These are phyloP conservation scores for Brachyptera risi DNA, from an alignment of 2,888 invertebrate species.

Conservation along the genomic window DNA sequence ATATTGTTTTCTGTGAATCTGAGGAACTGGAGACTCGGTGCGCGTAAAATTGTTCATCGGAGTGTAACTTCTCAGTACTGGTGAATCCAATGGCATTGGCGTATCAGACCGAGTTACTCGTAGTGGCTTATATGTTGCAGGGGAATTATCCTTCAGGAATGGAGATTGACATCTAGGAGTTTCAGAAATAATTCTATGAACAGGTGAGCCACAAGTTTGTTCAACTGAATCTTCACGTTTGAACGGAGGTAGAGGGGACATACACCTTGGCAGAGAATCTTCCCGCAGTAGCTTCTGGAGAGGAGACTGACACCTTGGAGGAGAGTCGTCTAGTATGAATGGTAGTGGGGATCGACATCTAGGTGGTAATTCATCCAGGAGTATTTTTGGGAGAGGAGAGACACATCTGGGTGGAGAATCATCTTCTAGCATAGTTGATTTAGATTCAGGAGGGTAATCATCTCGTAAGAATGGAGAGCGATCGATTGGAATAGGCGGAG, in stretches of 20 bases:
- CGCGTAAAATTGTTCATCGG: not conserved
- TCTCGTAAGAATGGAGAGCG: too few species aligned
- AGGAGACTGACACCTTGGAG: not conserved
- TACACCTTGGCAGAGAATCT: not conserved
- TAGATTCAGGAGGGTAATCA: too few species aligned
- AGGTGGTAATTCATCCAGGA: too few species aligned
- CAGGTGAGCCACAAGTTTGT: not conserved
- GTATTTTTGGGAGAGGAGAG: too few species aligned
- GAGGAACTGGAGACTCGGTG: conserved; percentile 5
- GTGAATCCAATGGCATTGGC: too few species aligned
- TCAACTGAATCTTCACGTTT: not conserved
- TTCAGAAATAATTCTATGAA: not conserved
- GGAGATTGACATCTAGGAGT: not conserved
- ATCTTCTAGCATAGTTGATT: too few species aligned
- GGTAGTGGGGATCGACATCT: too few species aligned
- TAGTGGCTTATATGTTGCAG: too few species aligned
- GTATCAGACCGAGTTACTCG: too few species aligned
- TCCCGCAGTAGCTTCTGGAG: not conserved
- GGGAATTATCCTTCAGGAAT: not conserved
- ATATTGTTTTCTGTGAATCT: conserved; percentile 15
- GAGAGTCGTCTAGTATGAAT: too few species aligned
- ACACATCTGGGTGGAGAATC: too few species aligned
- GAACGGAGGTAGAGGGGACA: conserved; percentile 6
- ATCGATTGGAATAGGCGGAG: not conserved
- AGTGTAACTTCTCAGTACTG: too few species aligned